Percentiles rank a stretch among this genome's conserved stretches.
Evolutionary conservation across 1,140 invertebrate genomes (phyloP).

Genomic region (Leguminivora glycinivorella): DNA sequence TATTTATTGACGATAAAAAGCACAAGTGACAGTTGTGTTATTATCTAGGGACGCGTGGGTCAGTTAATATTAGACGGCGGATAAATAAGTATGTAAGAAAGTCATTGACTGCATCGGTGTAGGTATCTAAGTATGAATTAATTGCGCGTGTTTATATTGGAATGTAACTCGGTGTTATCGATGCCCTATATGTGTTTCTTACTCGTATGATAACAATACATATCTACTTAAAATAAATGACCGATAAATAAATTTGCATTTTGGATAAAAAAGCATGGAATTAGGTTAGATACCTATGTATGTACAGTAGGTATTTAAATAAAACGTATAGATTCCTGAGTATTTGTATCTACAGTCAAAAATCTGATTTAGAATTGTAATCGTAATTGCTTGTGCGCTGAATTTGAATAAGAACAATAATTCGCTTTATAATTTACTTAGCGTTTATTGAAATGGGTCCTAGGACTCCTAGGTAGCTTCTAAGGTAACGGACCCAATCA

Average conservation of each 20-base stretch:
- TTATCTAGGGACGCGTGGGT: constrained; percentile 13
- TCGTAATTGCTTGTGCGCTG: too few species aligned
- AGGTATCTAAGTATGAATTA: not conserved
- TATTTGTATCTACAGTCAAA: too few species aligned
- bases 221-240: not conserved
- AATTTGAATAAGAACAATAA: too few species aligned
- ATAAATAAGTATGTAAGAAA: not conserved
- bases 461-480: too few species aligned
- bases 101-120: constrained; percentile 10
- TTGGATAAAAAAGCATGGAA: not conserved
- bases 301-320: too few species aligned
- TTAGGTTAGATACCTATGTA: too few species aligned
- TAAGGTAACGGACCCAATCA: too few species aligned
- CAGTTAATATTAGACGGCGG: constrained; percentile 5
- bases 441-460: too few species aligned
- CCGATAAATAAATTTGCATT: not conserved
- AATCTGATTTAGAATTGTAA: too few species aligned
- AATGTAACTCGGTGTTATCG: not conserved
- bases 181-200: not conserved
- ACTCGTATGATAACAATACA: not conserved
- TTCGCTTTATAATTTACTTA: too few species aligned
- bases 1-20: constrained; percentile 18
- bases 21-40: constrained; percentile 2
- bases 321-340: too few species aligned
- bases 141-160: not conserved